These are phyloP conservation scores for Gymnogyps californianus DNA, from an alignment of 2,113 vertebrate genomes.

Conservation along the genomic window DNA sequence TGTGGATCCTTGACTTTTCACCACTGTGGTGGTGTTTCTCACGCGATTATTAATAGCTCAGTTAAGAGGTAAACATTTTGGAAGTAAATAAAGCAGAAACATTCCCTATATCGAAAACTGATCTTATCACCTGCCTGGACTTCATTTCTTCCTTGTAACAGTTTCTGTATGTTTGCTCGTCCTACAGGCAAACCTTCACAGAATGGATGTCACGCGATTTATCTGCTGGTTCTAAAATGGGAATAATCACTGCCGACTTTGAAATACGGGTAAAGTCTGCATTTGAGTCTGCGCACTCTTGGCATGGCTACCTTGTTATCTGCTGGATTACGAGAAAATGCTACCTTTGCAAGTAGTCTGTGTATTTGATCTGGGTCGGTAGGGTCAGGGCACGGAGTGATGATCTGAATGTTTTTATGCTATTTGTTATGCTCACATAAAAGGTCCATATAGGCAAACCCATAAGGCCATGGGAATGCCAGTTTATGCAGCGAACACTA, in stretches of 20 bases:
- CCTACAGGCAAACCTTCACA: not conserved
- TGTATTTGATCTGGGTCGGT: too few relatives aligned
- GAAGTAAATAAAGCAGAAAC: not conserved
- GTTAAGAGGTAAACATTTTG: not conserved
- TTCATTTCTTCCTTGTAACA: not conserved
- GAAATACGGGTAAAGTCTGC: not conserved
- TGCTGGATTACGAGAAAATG: not conserved
- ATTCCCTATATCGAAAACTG: not conserved
- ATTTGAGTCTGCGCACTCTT: not conserved
- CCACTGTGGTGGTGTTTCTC: not conserved
- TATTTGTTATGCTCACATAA: not conserved
- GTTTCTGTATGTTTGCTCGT: not conserved
- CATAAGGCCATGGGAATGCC: not conserved
- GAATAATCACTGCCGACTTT: not conserved
- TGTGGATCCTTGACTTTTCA: not conserved
- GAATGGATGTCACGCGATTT: not conserved
- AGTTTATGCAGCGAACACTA: not conserved
- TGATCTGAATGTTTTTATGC: not conserved
- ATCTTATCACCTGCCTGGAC: not conserved
- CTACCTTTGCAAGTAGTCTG: not conserved
- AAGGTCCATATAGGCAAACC: not conserved
- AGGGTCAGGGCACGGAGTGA: not conserved
- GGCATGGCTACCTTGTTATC: not conserved
- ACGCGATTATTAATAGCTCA: not conserved
- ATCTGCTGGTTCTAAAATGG: not conserved